phyloP scores from a whole-genome alignment of 2,113 vertebrate genomes.

The Galeopterus variegatus region DNA sequence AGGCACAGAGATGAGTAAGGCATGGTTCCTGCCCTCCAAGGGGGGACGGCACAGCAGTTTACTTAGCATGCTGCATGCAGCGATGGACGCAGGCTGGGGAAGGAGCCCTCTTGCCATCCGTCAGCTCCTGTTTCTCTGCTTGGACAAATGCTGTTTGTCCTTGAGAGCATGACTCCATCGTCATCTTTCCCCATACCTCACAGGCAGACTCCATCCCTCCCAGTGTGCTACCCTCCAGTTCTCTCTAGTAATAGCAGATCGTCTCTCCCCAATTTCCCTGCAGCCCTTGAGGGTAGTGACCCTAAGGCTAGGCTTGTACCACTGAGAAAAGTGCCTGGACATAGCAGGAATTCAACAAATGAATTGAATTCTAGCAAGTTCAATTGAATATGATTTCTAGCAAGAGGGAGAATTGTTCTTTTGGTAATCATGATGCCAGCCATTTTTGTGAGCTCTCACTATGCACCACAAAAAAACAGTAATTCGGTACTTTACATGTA shows the following conservation, averaged over 20 bases:
- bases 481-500: background rate
- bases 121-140: background rate
- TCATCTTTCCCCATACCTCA: background rate
- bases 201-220: background rate
- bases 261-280: background rate
- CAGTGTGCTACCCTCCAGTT: rapidly evolving
- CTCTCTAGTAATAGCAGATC: rapidly evolving
- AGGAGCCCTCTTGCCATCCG: no score
- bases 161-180: background rate
- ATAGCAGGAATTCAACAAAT: background rate
- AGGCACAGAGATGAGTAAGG: background rate
- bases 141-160: background rate
- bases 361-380: background rate
- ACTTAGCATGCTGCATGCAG: background rate
- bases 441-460: background rate
- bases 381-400: background rate
- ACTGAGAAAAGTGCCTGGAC: background rate
- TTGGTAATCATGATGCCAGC: background rate
- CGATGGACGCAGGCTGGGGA: background rate
- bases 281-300: background rate
- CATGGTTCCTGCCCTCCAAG: background rate
- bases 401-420: background rate
- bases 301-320: background rate
- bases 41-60: rapidly evolving
- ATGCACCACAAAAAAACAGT: background rate